phyloP scores from a whole-genome alignment of 2,888 invertebrate genomes.

The Scotopteryx bipunctaria region DNA sequence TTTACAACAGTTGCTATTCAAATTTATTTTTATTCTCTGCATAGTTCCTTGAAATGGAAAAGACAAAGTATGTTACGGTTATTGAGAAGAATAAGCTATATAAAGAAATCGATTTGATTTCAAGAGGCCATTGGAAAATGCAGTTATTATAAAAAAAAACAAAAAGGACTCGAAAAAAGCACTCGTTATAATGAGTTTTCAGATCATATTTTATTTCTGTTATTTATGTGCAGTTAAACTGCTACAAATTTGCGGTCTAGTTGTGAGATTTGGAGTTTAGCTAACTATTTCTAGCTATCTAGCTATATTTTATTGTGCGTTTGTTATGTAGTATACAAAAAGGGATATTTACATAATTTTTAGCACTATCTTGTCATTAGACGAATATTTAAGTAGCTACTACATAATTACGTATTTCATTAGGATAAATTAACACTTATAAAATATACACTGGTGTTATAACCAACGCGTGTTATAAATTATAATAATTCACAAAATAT shows the following conservation, averaged over 20 bases:
- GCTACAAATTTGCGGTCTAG: conserved; percentile 11
- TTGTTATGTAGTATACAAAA: conserved; percentile 8
- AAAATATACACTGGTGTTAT: conserved; percentile 53
- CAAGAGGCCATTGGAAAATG: conserved; percentile 1
- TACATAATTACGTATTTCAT: conserved; percentile 45
- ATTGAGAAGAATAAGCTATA: conserved; percentile 11
- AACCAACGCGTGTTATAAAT: conserved; percentile 31
- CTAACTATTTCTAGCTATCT: conserved; percentile 6
- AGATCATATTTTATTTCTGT: neutral
- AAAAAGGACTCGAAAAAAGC: neutral
- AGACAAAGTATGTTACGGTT: conserved; percentile 27
- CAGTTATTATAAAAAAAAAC: neutral
- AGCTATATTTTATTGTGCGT: conserved; percentile 33
- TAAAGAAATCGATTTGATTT: neutral
- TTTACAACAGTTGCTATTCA: conserved; percentile 25
- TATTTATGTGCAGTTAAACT: conserved; percentile 26
- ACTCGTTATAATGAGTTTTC: neutral
- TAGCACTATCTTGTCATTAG: conserved; percentile 27
- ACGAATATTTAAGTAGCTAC: conserved; percentile 34
- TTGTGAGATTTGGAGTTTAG: conserved; percentile 5
- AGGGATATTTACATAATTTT: conserved; percentile 7
- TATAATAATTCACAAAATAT: conserved; percentile 47
- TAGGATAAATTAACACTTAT: conserved; percentile 53
- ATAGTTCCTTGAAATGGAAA: conserved; percentile 1
- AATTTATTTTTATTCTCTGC: conserved; percentile 10